phyloP scores from a whole-genome alignment of 2,113 vertebrate species.

The Anguilla japonica region DNA sequence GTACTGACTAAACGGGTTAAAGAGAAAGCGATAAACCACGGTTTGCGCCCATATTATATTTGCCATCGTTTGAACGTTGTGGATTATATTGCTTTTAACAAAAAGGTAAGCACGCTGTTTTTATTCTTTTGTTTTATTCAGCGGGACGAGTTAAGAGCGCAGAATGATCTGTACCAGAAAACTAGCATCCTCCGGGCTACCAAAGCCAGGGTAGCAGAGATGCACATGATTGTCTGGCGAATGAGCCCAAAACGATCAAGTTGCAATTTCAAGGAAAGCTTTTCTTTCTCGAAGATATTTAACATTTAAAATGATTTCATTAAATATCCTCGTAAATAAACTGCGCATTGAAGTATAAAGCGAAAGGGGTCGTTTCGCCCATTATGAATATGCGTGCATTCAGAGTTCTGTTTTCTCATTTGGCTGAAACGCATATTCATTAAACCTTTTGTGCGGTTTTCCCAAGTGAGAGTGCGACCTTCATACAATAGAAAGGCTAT shows the following conservation, averaged over 20 bases:
- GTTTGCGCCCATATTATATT: constrained; percentile 20
- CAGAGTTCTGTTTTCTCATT: constrained; percentile 55
- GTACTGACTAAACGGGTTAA: constrained; percentile 66
- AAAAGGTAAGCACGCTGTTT: constrained; percentile 39
- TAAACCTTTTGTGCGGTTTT: constrained; percentile 50
- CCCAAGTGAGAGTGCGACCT: constrained; percentile 54
- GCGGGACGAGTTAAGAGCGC: background rate
- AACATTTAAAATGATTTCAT: background rate
- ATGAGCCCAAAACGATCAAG: background rate
- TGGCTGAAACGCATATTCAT: constrained; percentile 62
- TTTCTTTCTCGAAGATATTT: background rate
- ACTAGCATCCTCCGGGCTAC: background rate
- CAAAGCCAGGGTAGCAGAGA: background rate
- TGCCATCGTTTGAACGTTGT: constrained; percentile 49
- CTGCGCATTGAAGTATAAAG: constrained; percentile 31
- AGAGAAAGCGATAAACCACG: constrained; percentile 34
- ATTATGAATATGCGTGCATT: constrained; percentile 44
- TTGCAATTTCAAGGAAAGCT: background rate
- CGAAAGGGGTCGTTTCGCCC: constrained; percentile 42
- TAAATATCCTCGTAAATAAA: constrained; percentile 50
- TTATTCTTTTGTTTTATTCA: constrained; percentile 8
- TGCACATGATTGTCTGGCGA: background rate
- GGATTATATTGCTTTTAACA: constrained; percentile 63
- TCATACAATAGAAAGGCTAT: constrained; percentile 52
- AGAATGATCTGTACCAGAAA: background rate